Evolutionary conservation across 2,113 vertebrate genomes (phyloP).

Genomic region (Protomyctophum bolini): DNA sequence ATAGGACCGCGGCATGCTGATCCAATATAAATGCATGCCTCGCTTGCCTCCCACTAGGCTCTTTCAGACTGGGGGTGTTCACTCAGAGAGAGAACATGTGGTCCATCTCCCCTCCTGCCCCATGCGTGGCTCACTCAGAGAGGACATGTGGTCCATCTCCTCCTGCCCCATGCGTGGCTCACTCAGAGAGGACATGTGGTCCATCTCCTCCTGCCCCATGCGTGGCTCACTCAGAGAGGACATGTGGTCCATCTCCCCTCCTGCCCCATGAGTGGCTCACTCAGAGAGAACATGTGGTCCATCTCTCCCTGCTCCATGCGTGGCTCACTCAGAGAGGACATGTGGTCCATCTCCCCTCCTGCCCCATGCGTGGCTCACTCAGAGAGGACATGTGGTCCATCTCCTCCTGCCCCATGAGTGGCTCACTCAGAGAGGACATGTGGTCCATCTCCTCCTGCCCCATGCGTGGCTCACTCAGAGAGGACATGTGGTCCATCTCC

Average conservation of each 20-base stretch:
- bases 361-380: constrained; percentile 36
- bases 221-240: constrained; percentile 52
- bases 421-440: constrained; percentile 56
- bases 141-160: constrained; percentile 63
- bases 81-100: constrained; percentile 58
- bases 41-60: constrained; percentile 65
- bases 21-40: constrained; percentile 74
- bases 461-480: constrained; percentile 35
- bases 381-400: constrained; percentile 60
- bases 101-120: constrained; percentile 58
- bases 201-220: constrained; percentile 48
- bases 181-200: constrained; percentile 58
- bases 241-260: constrained; percentile 62
- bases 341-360: constrained; percentile 58
- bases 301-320: constrained; percentile 50
- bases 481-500: constrained; percentile 63
- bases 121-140: constrained; percentile 33
- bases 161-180: constrained; percentile 32
- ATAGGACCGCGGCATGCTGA: constrained; percentile 64
- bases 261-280: constrained; percentile 35
- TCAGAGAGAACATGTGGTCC: constrained; percentile 58
- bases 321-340: constrained; percentile 56
- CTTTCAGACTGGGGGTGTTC: constrained; percentile 53
- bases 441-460: constrained; percentile 56
- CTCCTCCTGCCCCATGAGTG: constrained; percentile 41